Evolutionary conservation across 2,797 vertebrate genomes (phyloP), one percentile per base, ranked within the genome.

Genomic region (Dryobates pubescens): DNA sequence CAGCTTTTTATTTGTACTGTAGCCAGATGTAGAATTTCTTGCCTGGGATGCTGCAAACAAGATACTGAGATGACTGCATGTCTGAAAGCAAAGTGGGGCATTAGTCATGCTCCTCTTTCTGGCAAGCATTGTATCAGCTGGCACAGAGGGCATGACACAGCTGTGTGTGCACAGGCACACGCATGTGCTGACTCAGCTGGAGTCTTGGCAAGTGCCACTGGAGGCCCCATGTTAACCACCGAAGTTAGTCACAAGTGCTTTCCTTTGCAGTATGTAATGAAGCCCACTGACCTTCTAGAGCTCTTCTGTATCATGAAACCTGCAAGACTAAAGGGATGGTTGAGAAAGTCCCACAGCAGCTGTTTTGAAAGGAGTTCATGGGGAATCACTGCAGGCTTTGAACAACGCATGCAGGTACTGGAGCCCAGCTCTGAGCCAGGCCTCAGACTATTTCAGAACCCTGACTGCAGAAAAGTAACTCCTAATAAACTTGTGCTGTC

Each of bases 91-190:
- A 53, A 69, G 30, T 7, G 29, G 47, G 32, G 38, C 7, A 12
- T 23, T 74, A 19, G 19, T 61, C 7, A 2, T 13, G n/a, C 13
- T 59, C 69, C n/a, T 70, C 63, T 41, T 54, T 19, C 17, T 83
- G 51, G 45, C 9, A 58, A 57, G 38, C 6, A 3, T 11, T 70
- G 45, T 18, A 38, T 34, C 38, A 26, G n/a, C 51, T 38, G 32
- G 58, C 62, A 41, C 54, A 24, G 47, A 30, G n/a, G 20, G 14
- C 26, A 22, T 1, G 10, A 19, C 34, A 8, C 29, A 43, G 3
- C 17, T 53, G 7, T 12, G 4, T 65, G 59, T 27, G 34, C 24
- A 13, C 30, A 22, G 59, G 54, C 2, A 2, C 9, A 1, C 2
- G 8, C 1, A 1, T n/a, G 54, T 29, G 70, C 69, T 47, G 27